Evolutionary conservation across 2,113 vertebrate species (phyloP), one percentile per base, ranked within the genome.

Genomic region (Halcyon malimbica): DNA sequence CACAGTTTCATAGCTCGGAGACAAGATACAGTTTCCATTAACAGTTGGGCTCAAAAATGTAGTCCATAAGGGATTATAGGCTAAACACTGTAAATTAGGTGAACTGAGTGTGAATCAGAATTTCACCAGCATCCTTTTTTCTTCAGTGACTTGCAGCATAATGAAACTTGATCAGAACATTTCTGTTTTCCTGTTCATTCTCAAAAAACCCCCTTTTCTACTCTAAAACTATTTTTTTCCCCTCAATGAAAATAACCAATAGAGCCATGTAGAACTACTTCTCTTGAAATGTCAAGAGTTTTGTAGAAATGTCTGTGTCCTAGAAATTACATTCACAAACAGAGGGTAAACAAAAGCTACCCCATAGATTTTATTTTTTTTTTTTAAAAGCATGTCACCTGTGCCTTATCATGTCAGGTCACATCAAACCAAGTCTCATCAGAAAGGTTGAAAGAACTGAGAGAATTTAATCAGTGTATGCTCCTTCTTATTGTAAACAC

Each of bases 371-470:
- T 77, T 51, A 7, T 25, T 25, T 51, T 8, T 51, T 46, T 42
- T 56, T 70, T 81, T 82, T 79, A 33, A 81, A 85, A 37, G 74
- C 91, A 82, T 7, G 1, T 68, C 59, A 37, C 5, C 3, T 50
- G 24, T 87, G 48, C 64, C 31, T 90, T 83, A 16, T 82, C 12
- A 33, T 95, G 91, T 96, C 88, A 90, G 90, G 89, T 89, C 75
- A 44, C 48, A 96, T 97, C 81, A 76, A 83, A 79, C 59, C 42
- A 44, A 67, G 23, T 79, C 80, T 64, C n/a, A 44, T 64, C 65
- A 75, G n/a, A 85, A 90, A 93, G 74, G 69, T 28, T 48, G 28
- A 51, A 24, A 41, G 28, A 75, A 83, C 24, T 51, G 37, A 28
- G 28, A 46, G 28, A 74, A 64, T 62, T 80, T 63, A 39, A 73